These are phyloP conservation scores for Alviniconcha strummeri DNA, from an alignment of 2,888 invertebrate species.

Conservation along the genomic window DNA sequence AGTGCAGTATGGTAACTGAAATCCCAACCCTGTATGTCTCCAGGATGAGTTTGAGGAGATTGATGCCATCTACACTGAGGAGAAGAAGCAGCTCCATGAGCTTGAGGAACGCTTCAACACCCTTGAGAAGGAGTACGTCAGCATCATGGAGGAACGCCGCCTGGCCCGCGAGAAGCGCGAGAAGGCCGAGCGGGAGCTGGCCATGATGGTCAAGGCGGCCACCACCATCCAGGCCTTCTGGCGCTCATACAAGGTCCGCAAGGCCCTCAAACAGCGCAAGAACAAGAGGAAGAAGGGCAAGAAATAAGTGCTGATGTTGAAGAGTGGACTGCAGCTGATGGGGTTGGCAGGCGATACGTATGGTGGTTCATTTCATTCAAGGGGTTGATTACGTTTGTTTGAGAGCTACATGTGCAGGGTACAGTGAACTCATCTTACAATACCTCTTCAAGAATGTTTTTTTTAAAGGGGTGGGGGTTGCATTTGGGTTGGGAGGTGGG, in stretches of 20 bases:
- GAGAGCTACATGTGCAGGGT: too few species aligned
- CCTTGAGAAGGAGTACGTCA: conserved; percentile 69
- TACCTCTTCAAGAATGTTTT: too few species aligned
- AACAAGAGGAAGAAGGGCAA: conserved; percentile 58
- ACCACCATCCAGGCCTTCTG: conserved; percentile 74
- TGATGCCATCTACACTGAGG: conserved; percentile 71
- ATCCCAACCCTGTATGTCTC: neutral
- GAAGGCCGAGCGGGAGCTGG: conserved; percentile 69
- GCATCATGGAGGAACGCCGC: conserved; percentile 71
- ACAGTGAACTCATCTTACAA: too few species aligned
- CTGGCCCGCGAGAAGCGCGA: conserved; percentile 70
- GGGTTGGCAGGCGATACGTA: too few species aligned
- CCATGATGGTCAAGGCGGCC: conserved; percentile 69
- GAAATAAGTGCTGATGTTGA: neutral
- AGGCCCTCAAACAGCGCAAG: conserved; percentile 70
- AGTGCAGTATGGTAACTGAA: too few species aligned
- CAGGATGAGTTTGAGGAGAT: conserved; percentile 73
- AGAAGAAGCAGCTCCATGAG: conserved; percentile 73
- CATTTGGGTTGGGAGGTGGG: too few species aligned
- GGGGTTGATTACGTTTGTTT: too few species aligned
- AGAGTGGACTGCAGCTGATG: too few species aligned
- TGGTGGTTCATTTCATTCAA: too few species aligned
- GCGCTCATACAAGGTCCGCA: conserved; percentile 73
- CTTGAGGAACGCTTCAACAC: conserved; percentile 73
- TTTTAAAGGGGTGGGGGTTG: too few species aligned